A percentile compares a stretch with the other conserved stretches of the same genome.
Evolutionary conservation across 2,113 vertebrate genomes (phyloP).

Genomic region (Thomomys bottae): DNA sequence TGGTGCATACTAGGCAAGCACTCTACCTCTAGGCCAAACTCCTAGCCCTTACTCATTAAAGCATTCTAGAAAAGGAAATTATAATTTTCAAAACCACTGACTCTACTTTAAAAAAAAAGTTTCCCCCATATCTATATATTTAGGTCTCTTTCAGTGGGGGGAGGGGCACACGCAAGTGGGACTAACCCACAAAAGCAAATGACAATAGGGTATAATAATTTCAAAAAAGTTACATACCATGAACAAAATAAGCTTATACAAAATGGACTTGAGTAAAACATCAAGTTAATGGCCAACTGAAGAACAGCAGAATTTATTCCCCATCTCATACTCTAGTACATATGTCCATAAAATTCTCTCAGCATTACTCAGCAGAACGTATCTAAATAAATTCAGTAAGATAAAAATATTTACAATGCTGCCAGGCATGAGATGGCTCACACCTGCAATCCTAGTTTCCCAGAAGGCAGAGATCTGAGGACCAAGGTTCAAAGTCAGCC

Average conservation of each 20-base stretch:
- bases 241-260: constrained; percentile 21
- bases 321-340: not conserved
- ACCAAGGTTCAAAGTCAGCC: too few relatives aligned
- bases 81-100: constrained; percentile 24
- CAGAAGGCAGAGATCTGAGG: too few relatives aligned
- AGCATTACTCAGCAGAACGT: constrained; percentile 13
- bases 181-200: constrained; percentile 44
- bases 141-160: not conserved
- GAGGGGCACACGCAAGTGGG: not conserved
- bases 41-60: too few relatives aligned
- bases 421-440: too few relatives aligned
- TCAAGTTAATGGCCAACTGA: not conserved
- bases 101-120: not conserved
- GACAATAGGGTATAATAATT: not conserved
- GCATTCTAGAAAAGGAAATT: constrained; percentile 12
- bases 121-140: not conserved
- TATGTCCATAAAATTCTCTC: constrained; percentile 17
- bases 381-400: constrained; percentile 18
- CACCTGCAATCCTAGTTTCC: too few relatives aligned
- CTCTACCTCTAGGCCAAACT: too few relatives aligned
- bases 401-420: constrained; percentile 24
- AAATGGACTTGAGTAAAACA: not conserved
- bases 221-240: constrained; percentile 10
- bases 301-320: not conserved
- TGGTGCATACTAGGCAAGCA: too few relatives aligned